Conservation (phyloP, 2,113 vertebrate species). For the Amphiprion ocellaris region DNA sequence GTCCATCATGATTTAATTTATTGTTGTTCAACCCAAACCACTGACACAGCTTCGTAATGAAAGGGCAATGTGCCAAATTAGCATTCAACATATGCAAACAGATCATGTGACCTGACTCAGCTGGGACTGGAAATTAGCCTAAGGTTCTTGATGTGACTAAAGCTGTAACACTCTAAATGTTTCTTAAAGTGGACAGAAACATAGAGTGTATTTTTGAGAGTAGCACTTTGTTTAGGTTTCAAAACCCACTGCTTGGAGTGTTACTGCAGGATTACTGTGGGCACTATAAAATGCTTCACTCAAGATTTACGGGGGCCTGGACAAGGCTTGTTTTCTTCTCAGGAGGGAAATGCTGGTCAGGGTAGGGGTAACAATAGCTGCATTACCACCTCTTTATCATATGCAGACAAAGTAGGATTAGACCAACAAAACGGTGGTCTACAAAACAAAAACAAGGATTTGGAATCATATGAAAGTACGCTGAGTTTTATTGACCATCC, state of each 20-base stretch:
- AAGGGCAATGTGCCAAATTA: constrained; percentile 5
- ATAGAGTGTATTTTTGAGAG: background rate
- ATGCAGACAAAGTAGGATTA: constrained; percentile 35
- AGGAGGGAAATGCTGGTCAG: background rate
- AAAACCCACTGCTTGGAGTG: background rate
- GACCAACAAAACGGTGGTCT: constrained; percentile 1
- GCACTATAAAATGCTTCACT: background rate
- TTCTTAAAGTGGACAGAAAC: background rate
- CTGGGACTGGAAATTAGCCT: constrained; percentile 1
- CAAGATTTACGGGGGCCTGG: background rate
- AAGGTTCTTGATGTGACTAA: constrained; percentile 4
- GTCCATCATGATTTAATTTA: too few species aligned
- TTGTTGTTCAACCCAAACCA: background rate
- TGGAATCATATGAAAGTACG: constrained; percentile 1
- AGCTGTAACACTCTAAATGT: background rate
- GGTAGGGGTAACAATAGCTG: constrained; percentile 29
- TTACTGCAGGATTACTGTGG: constrained; percentile 5
- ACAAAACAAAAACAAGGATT: constrained; percentile 25
- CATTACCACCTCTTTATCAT: constrained; percentile 19
- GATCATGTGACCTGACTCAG: constrained; percentile 22
- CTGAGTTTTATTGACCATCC: background rate
- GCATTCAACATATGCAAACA: background rate
- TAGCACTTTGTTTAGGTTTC: background rate
- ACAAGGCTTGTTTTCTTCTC: background rate
- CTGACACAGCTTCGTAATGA: background rate